Evolutionary conservation across 2,797 vertebrate species (phyloP).

Genomic region (Eulemur rubriventer): DNA sequence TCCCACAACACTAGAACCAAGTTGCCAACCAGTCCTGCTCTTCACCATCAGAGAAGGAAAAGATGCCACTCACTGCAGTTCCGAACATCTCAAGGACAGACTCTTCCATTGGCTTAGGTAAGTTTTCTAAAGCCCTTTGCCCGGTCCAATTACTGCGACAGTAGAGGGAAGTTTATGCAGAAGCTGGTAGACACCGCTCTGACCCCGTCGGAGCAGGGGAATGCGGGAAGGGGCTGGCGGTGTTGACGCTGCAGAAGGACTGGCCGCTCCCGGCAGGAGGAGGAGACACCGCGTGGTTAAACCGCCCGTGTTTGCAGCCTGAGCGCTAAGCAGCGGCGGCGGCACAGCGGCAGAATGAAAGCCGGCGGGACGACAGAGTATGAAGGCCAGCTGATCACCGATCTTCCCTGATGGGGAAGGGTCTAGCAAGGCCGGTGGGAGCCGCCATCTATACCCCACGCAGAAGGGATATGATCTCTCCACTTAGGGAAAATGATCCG

Average conservation of each 20-base stretch:
- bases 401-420: neutral
- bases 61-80: neutral
- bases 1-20: neutral
- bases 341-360: neutral
- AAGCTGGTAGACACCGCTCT: neutral
- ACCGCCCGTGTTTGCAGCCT: neutral
- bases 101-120: neutral
- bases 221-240: rapidly evolving
- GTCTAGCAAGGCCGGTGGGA: neutral
- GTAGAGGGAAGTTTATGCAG: neutral
- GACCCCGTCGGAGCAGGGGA: neutral
- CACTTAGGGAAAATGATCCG: neutral
- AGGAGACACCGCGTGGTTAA: neutral
- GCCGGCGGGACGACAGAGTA: neutral
- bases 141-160: neutral
- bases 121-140: neutral
- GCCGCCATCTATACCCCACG: neutral
- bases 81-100: neutral
- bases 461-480: neutral
- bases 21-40: too few species aligned
- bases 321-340: neutral
- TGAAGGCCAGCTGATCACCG: neutral
- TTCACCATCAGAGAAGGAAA: neutral
- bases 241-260: rapidly evolving
- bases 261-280: neutral